Percentiles rank a stretch among this genome's conserved stretches.
Conservation (phyloP, 2,113 vertebrate genomes). For the Girardinichthys multiradiatus region DNA sequence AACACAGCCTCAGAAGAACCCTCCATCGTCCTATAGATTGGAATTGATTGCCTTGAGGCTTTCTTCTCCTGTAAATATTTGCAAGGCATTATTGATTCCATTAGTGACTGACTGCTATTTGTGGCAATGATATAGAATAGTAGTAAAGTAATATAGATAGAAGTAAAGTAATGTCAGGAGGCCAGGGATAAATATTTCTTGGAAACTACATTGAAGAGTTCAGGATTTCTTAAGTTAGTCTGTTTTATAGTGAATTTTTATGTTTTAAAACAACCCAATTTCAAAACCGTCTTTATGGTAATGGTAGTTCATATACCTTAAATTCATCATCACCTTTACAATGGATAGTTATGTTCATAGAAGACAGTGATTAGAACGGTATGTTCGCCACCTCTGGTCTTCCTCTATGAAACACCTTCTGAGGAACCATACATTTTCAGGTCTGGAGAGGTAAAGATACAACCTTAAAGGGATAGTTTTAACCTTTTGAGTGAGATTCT, state of each 20-base stretch:
- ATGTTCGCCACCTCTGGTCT: neutral
- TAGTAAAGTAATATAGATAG: too few relatives aligned
- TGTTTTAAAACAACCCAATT: neutral
- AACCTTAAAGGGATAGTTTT: neutral
- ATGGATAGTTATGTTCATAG: neutral
- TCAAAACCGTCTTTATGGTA: neutral
- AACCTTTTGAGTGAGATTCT: neutral
- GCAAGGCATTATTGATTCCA: slow-evolving; percentile 75
- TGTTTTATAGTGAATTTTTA: neutral
- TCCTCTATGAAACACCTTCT: neutral
- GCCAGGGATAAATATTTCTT: neutral
- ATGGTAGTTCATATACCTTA: too few relatives aligned
- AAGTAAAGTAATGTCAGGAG: slow-evolving; percentile 49
- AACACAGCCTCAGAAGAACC: slow-evolving; percentile 67
- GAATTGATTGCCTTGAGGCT: slow-evolving; percentile 69
- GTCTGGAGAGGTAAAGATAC: neutral
- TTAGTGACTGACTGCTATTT: slow-evolving; percentile 70
- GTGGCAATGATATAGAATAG: slow-evolving; percentile 63
- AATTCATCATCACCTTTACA: neutral
- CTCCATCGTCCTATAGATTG: slow-evolving; percentile 71
- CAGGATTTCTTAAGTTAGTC: neutral
- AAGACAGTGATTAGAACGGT: neutral
- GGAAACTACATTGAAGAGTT: slow-evolving; percentile 51
- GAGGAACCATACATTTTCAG: neutral
- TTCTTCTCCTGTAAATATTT: slow-evolving; percentile 79